Percentiles rank a stretch among this genome's conserved stretches.
These are phyloP conservation scores for Coilia nasus DNA, from an alignment of 2,797 vertebrate species.

Conservation along the genomic window DNA sequence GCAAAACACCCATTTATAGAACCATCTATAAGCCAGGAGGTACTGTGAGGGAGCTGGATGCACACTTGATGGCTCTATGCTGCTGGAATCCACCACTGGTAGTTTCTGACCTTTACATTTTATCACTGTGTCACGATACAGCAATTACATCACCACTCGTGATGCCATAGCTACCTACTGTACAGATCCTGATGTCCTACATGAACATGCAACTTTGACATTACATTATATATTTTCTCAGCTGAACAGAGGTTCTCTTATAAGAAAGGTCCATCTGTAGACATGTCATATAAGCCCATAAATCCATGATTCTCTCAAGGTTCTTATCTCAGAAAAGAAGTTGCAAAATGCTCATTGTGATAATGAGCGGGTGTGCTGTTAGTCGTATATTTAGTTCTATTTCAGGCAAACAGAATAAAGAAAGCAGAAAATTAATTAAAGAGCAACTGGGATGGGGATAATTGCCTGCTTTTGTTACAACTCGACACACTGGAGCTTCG, in stretches of 20 bases:
- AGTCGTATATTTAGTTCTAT: constrained; percentile 18
- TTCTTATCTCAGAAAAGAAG: constrained; percentile 6
- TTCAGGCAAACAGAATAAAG: constrained; percentile 19
- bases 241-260: not conserved
- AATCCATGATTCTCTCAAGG: not conserved
- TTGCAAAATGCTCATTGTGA: constrained; percentile 12
- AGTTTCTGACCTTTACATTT: not conserved
- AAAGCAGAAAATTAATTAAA: constrained; percentile 26
- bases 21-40: constrained; percentile 14
- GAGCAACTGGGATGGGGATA: not conserved
- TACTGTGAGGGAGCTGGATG: not conserved
- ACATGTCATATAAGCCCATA: too few relatives aligned
- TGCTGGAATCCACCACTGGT: not conserved
- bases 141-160: not conserved
- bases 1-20: constrained; percentile 14
- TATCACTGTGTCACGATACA: not conserved
- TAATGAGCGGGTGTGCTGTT: constrained; percentile 17
- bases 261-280: not conserved
- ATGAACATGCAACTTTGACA: not conserved
- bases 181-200: not conserved
- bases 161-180: not conserved
- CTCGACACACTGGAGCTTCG: not conserved
- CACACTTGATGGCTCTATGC: not conserved
- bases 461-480: constrained; percentile 23
- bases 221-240: not conserved